phyloP scores from a whole-genome alignment of 2,888 invertebrate genomes.

The Tetragonisca angustula region DNA sequence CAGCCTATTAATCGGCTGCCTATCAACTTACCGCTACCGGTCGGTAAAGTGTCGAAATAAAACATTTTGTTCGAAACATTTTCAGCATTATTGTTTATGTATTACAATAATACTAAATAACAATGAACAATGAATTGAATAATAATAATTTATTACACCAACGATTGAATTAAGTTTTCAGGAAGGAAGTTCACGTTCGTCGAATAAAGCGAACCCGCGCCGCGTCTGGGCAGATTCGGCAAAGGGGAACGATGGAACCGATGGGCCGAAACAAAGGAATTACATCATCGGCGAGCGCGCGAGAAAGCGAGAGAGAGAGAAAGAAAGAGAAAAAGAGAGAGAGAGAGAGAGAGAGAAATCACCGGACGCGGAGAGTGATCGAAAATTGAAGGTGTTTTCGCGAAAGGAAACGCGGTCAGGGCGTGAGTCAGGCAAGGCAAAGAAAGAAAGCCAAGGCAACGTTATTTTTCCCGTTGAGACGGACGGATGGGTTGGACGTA shows the following conservation, averaged over 20 bases:
- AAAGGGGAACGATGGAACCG: constrained; percentile 32
- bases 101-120: too few species aligned
- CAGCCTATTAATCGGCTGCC: too few species aligned
- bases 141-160: too few species aligned
- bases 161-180: too few species aligned
- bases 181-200: too few species aligned
- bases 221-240: not conserved
- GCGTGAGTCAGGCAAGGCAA: constrained; percentile 47
- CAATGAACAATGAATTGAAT: too few species aligned
- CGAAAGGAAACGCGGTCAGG: constrained; percentile 65
- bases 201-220: not conserved
- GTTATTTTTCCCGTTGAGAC: constrained; percentile 67
- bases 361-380: not conserved
- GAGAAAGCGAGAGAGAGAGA: constrained; percentile 13
- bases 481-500: constrained; percentile 35
- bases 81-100: too few species aligned
- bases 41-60: too few species aligned
- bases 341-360: constrained; percentile 5
- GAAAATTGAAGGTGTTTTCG: constrained; percentile 66
- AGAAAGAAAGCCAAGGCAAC: constrained; percentile 73
- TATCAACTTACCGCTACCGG: too few species aligned
- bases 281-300: constrained; percentile 35
- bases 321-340: not conserved
- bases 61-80: too few species aligned
- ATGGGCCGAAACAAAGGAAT: constrained; percentile 44